Evolutionary conservation across 2,797 vertebrate genomes (phyloP), one percentile per base, ranked within the genome.

Genomic region (Mus minutoides): DNA sequence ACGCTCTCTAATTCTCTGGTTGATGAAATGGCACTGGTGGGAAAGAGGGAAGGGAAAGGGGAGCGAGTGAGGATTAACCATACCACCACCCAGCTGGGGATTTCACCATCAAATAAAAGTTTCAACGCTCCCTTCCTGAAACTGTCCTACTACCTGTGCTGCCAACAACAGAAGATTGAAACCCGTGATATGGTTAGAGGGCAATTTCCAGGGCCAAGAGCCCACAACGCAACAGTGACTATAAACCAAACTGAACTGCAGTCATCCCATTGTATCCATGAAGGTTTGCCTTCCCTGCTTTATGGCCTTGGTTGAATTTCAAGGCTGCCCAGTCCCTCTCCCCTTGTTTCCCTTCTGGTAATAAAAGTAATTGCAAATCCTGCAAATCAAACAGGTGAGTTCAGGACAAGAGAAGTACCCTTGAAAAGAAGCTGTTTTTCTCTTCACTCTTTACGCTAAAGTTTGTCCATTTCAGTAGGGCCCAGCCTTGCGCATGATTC

Each of bases 21-120:
- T 73, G 95, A 77, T 94, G 86, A 95, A 92, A 90, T 29, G 71
- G 58, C 88, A 93, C 13, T 93, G 88, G 88, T 82, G 16, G 88
- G 43, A 62, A 94, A 94, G 54, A 19, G 2, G 6, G 52, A 77
- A 17, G 78, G 62, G 93, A 54, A 54, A 85, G 13, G 13, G 21
- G 26, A 91, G 12, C 29, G 71, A 80, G n/a, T 77, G 26, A 77
- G 54, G 31, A 46, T 78, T 14, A 62, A 67, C 80, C 31, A 69
- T 19, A 16, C 5, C 62, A 62, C 49, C 69, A 31, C 21, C 24
- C 24, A 78, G 88, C 58, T 75, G 56, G 64, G 19, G 49, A 90
- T 92, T 82, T 93, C 92, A 40, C 73, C 54, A 17, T 76, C 58
- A 77, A 58, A 86, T 75, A 43, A 60, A 93, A 80, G 49, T 90